Conservation (phyloP, 1,140 invertebrate genomes). For the Lithobius niger region DNA sequence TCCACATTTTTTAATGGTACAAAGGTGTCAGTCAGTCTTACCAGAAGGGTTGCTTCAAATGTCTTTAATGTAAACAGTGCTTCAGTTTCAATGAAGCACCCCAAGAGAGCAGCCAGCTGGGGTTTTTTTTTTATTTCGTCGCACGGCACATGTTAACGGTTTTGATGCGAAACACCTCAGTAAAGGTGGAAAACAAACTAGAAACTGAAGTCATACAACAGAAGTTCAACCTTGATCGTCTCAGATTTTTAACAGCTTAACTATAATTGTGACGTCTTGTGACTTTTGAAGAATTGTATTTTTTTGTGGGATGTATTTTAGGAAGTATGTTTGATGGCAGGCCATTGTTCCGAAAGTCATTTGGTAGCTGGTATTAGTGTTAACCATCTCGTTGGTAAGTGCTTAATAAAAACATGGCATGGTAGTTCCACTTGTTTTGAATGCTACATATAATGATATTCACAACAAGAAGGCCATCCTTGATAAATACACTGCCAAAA, state of each 20-base stretch:
- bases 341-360: constrained; percentile 19
- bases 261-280: constrained; percentile 12
- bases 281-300: constrained; percentile 10
- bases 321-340: constrained; percentile 13
- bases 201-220: constrained; percentile 12
- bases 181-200: constrained; percentile 13
- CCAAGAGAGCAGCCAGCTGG: too few species aligned
- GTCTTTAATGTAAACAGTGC: too few species aligned
- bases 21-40: too few species aligned
- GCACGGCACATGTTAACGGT: constrained; percentile 12
- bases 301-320: constrained; percentile 10
- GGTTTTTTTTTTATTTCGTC: constrained; percentile 9
- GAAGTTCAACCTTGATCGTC: constrained; percentile 8
- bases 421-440: constrained; percentile 10
- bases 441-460: constrained; percentile 22
- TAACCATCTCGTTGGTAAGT: constrained; percentile 10
- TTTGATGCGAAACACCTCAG: constrained; percentile 13
- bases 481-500: constrained; percentile 16
- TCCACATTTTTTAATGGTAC: too few species aligned
- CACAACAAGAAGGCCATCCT: too few species aligned
- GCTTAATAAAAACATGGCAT: constrained; percentile 18
- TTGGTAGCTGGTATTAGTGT: constrained; percentile 16
- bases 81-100: too few species aligned
- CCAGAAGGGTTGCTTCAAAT: too few species aligned
- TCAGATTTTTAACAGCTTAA: constrained; percentile 7